These are phyloP conservation scores for Tenualosa thibaudeaui DNA, from an alignment of 2,797 vertebrate species.

Conservation along the genomic window DNA sequence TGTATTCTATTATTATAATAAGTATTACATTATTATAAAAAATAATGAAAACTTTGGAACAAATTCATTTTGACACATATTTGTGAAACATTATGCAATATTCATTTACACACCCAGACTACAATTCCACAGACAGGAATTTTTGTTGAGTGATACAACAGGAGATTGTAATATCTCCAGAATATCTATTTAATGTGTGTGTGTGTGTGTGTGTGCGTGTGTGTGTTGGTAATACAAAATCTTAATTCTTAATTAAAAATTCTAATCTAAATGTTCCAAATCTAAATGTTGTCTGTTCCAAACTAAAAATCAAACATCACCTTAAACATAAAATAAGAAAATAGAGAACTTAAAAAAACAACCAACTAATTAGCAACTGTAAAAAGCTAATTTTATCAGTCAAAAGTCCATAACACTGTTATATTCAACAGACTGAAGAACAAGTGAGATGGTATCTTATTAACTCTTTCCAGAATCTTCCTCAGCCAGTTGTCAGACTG, in stretches of 20 bases:
- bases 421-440: neutral
- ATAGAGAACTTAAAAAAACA: neutral
- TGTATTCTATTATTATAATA: neutral
- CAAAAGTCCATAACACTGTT: neutral
- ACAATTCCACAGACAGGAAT: too few species aligned
- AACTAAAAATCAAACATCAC: neutral
- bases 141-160: neutral
- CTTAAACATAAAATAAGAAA: neutral
- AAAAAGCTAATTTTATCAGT: neutral
- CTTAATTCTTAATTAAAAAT: too few species aligned
- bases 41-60: neutral
- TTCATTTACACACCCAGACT: neutral
- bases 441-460: neutral
- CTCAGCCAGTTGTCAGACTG: neutral
- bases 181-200: neutral
- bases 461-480: constrained; percentile 2
- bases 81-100: neutral
- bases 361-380: neutral
- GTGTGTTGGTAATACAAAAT: neutral
- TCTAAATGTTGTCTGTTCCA: neutral
- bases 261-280: too few species aligned
- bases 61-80: neutral
- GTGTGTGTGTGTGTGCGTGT: neutral
- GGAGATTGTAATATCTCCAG: too few species aligned
- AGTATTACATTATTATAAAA: neutral